These are phyloP conservation scores for Molorchus minor DNA, from an alignment of 2,888 invertebrate species.

Conservation along the genomic window DNA sequence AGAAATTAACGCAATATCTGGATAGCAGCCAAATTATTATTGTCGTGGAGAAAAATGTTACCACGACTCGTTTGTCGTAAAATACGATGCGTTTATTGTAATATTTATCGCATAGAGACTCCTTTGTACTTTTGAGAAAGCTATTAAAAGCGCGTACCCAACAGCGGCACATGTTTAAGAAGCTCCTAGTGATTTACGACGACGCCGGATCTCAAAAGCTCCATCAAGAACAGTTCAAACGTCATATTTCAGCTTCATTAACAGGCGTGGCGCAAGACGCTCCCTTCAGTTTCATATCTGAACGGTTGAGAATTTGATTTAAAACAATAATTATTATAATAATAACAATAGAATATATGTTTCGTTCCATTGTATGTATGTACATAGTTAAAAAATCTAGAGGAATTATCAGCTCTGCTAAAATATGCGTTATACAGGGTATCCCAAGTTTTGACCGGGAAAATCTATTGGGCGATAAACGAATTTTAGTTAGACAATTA, in stretches of 20 bases:
- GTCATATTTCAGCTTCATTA: constrained; percentile 20
- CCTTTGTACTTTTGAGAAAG: constrained; percentile 9
- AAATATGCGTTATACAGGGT: too few relatives aligned
- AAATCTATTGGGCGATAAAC: too few relatives aligned
- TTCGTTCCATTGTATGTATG: too few relatives aligned
- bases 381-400: too few relatives aligned
- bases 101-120: neutral
- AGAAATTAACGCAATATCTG: too few relatives aligned
- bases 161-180: neutral
- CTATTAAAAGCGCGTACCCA: neutral
- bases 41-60: neutral
- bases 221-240: constrained; percentile 13
- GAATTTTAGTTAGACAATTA: too few relatives aligned
- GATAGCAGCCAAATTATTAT: too few relatives aligned
- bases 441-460: too few relatives aligned
- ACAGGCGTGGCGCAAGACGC: constrained; percentile 5
- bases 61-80: constrained; percentile 4
- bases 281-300: constrained; percentile 4
- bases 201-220: constrained; percentile 9
- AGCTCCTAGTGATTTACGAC: constrained; percentile 3
- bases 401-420: too few relatives aligned
- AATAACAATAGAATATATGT: too few relatives aligned
- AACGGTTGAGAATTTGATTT: neutral
- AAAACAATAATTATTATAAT: too few relatives aligned
- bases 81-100: constrained; percentile 9